Evolutionary conservation across 2,888 invertebrate genomes (phyloP).

Genomic region (Macrophya annulata): DNA sequence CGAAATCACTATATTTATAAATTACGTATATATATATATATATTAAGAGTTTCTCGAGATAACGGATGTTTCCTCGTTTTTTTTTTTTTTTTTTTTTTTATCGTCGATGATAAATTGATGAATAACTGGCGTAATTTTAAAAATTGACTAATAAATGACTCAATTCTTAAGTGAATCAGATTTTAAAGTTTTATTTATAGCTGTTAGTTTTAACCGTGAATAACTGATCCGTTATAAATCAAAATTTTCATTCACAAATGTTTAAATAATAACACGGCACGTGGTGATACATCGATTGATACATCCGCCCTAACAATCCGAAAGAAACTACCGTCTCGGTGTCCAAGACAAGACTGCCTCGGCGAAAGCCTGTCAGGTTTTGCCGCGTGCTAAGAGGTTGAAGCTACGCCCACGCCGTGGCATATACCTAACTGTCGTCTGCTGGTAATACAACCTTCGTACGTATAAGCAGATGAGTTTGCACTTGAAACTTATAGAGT

Average conservation of each 20-base stretch:
- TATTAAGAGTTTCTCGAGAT: neutral
- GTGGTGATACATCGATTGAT: neutral
- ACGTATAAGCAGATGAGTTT: neutral
- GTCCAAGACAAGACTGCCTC: constrained; percentile 67
- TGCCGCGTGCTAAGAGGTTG: constrained; percentile 46
- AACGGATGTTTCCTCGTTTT: neutral
- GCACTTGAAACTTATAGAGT: neutral
- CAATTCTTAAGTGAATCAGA: neutral
- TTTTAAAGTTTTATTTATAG: neutral
- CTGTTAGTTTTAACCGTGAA: neutral
- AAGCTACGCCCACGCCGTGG: constrained; percentile 50
- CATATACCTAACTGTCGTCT: constrained; percentile 10
- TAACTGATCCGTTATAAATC: neutral
- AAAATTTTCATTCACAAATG: constrained; percentile 17
- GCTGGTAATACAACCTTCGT: neutral
- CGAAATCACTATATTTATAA: too few relatives aligned
- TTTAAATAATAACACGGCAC: neutral
- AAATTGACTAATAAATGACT: neutral
- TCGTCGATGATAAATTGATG: neutral
- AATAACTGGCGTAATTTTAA: neutral
- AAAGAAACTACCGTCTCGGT: constrained; percentile 61
- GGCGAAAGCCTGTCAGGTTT: constrained; percentile 34
- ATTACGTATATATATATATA: neutral
- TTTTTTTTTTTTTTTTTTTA: too few relatives aligned
- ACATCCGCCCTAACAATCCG: neutral